Conservation (phyloP, 2,888 invertebrate genomes). For the Phortica okadai region DNA sequence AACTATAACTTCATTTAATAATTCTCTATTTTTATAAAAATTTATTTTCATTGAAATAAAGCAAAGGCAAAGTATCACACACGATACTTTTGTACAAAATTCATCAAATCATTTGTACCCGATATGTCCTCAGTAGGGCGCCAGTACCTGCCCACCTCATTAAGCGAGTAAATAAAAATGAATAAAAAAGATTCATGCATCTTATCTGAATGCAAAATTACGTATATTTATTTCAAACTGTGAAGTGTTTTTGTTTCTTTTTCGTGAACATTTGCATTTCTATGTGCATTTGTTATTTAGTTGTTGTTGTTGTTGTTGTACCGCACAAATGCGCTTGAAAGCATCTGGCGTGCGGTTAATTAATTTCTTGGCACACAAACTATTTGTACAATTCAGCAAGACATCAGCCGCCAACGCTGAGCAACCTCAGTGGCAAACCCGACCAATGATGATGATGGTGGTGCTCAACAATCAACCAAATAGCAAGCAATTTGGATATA, state of each 20-base stretch:
- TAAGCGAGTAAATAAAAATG: too few species aligned
- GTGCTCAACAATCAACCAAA: background rate
- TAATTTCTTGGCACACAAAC: constrained; percentile 56
- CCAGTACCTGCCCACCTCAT: too few species aligned
- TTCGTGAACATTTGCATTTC: background rate
- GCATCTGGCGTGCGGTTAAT: constrained; percentile 46
- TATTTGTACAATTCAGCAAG: background rate
- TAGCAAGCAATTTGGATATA: background rate
- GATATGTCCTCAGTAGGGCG: too few species aligned
- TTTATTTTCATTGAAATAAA: too few species aligned
- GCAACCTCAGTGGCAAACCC: background rate
- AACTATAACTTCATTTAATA: too few species aligned
- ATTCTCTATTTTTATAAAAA: too few species aligned
- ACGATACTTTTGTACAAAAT: too few species aligned
- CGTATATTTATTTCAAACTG: too few species aligned
- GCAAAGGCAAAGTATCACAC: too few species aligned
- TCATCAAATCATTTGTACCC: too few species aligned
- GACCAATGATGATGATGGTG: background rate
- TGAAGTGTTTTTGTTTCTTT: background rate
- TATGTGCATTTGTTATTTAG: background rate
- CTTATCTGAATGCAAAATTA: too few species aligned
- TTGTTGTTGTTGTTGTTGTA: background rate
- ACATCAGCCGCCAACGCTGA: background rate
- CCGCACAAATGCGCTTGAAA: background rate
- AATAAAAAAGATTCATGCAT: too few species aligned